Percentiles rank a stretch among this genome's conserved stretches.
Conservation (phyloP, 2,888 invertebrate genomes). For the Dichetophora obliterata region DNA sequence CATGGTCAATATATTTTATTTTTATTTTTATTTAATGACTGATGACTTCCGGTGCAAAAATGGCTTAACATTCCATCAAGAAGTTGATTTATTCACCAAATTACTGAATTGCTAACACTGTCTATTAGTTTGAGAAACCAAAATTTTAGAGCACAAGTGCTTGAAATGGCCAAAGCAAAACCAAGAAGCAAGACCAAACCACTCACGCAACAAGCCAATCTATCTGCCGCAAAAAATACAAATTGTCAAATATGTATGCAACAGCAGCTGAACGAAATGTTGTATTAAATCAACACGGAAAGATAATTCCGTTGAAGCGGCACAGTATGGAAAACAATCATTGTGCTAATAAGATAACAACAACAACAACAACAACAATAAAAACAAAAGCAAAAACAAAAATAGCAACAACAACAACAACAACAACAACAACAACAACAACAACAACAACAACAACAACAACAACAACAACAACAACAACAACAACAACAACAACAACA, state of each 20-base stretch:
- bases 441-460: neutral
- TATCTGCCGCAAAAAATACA: too few relatives aligned
- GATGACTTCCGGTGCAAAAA: neutral
- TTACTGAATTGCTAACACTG: too few relatives aligned
- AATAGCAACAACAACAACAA: too few relatives aligned
- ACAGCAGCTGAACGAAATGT: neutral
- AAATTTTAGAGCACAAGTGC: too few relatives aligned
- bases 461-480: neutral
- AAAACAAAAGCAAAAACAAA: too few relatives aligned
- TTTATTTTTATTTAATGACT: neutral
- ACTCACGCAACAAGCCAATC: neutral
- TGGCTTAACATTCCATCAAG: neutral
- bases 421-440: neutral
- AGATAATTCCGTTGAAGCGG: slow-evolving; percentile 15
- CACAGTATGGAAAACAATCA: slow-evolving; percentile 6
- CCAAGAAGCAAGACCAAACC: too few relatives aligned
- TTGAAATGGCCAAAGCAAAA: too few relatives aligned
- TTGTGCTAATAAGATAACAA: neutral
- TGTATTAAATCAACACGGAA: slow-evolving; percentile 15
- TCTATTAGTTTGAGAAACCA: too few relatives aligned
- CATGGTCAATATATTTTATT: too few relatives aligned
- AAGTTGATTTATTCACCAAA: neutral
- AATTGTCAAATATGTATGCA: neutral
- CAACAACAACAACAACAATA: too few relatives aligned
- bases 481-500: neutral